Conservation (phyloP, 2,113 vertebrate species). For the Coptodon bakossiorum region DNA sequence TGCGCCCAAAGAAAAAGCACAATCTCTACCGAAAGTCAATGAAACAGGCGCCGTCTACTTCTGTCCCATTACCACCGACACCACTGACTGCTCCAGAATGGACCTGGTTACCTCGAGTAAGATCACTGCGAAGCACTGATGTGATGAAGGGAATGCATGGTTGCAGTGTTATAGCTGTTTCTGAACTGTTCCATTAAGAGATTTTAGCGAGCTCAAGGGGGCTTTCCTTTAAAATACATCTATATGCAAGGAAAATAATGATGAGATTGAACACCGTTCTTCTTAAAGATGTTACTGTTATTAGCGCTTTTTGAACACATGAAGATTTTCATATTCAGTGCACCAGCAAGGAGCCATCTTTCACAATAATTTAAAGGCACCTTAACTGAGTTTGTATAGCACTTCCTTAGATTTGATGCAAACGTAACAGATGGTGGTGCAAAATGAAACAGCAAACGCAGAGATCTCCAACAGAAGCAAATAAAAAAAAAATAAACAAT, state of each 20-base stretch:
- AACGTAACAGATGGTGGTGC: background rate
- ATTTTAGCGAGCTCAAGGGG: background rate
- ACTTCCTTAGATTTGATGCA: background rate
- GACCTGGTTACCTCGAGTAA: slow-evolving; percentile 78
- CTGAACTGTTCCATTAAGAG: background rate
- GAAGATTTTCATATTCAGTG: background rate
- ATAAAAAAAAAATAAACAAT: fast-evolving
- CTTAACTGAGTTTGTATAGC: background rate
- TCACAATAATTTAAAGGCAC: background rate
- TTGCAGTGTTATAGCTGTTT: background rate
- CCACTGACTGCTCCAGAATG: slow-evolving; percentile 80
- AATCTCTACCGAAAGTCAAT: slow-evolving; percentile 61
- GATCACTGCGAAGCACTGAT: background rate
- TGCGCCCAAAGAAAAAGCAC: slow-evolving; percentile 78
- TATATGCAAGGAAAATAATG: background rate
- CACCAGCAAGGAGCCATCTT: background rate
- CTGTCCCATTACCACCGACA: slow-evolving; percentile 75
- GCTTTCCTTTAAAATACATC: background rate
- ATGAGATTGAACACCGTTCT: background rate
- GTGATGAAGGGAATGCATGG: background rate
- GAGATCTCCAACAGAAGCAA: background rate
- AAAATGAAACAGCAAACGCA: background rate
- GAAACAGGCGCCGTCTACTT: slow-evolving; percentile 85
- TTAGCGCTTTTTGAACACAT: background rate
- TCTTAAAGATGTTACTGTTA: background rate